Evolutionary conservation across 1,140 invertebrate genomes (phyloP), one percentile per base, ranked within the genome.

Genomic region (Phthorimaea operculella): DNA sequence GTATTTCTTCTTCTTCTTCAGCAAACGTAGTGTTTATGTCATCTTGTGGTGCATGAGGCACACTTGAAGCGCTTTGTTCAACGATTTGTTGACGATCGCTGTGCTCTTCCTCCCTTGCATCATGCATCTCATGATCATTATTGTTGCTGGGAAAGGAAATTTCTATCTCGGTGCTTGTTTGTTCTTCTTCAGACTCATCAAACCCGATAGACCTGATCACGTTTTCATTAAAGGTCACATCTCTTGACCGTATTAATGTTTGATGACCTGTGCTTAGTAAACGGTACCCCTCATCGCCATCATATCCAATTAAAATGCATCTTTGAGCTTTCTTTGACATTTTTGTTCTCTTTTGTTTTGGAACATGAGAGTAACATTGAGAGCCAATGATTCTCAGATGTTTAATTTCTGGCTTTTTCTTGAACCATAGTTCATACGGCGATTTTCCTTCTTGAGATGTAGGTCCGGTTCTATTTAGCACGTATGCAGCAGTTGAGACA

Each of bases 181-280:
- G 45, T 16, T 18, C 16, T 16, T 5, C 17, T 16, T 48, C 16
- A 15, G 45, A 10, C 16, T 10, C 10, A 48, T 14, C 10, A 48
- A 28, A 28, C 11, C 48, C 21, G 10, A 10, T 28, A 50, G 21
- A 50, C 10, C 21, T 33, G 9, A 6, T 14, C 28, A 17, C 15
- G 45, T 33, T 54, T 48, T 47, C 53, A 54, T 47, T 17, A 33
- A 54, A 54, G 14, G 44, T 54, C 18, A 54, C 53, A 33, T 54
- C 53, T 48, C 53, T 54, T 17, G 53, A 54, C 42, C 53, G 36
- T 28, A 54, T 18, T 15, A 54, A 36, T 6, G 18, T 33, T 21
- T 47, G 4, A 8, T 44, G 17, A 11, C 44, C 44, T 9, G 10
- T n/a, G 33, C 51, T 17, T 49, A 49, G 51, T 17, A 51, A 6